A percentile compares a stretch with the other conserved stretches of the same genome.
These are phyloP conservation scores for Flexamia atlantica DNA, from an alignment of 2,888 invertebrate genomes.

Conservation along the genomic window DNA sequence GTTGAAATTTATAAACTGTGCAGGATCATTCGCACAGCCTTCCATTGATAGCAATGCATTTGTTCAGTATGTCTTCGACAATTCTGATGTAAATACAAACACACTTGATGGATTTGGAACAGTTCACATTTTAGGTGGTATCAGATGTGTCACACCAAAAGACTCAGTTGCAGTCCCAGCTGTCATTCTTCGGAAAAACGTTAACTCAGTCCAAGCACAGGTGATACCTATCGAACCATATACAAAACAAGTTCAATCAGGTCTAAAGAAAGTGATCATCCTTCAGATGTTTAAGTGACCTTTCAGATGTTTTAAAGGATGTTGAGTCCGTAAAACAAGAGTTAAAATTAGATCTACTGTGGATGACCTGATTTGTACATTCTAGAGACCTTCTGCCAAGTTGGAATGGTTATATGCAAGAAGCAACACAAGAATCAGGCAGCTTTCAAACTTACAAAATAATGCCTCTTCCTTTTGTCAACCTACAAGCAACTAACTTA, in stretches of 20 bases:
- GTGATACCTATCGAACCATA: not conserved
- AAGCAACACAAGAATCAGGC: slow-evolving; percentile 14
- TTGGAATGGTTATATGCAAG: too few species aligned
- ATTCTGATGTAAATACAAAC: not conserved
- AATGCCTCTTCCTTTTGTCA: slow-evolving; percentile 28
- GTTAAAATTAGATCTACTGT: not conserved
- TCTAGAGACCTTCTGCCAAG: not conserved
- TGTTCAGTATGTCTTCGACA: slow-evolving; percentile 14
- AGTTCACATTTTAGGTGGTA: not conserved
- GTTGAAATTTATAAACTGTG: not conserved
- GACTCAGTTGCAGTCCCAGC: not conserved
- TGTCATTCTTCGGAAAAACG: not conserved
- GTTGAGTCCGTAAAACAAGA: not conserved
- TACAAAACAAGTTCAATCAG: not conserved
- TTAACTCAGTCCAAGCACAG: not conserved
- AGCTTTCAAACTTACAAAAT: not conserved
- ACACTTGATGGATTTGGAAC: not conserved
- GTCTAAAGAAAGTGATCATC: not conserved
- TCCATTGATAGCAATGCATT: not conserved
- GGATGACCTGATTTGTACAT: not conserved
- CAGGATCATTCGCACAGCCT: not conserved
- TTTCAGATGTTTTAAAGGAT: not conserved
- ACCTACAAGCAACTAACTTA: not conserved
- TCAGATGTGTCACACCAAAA: not conserved
- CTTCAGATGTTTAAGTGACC: too few species aligned